Base-by-base conservation (phyloP, 1,140 invertebrate species). In the Drosophila ogumai region DNA sequence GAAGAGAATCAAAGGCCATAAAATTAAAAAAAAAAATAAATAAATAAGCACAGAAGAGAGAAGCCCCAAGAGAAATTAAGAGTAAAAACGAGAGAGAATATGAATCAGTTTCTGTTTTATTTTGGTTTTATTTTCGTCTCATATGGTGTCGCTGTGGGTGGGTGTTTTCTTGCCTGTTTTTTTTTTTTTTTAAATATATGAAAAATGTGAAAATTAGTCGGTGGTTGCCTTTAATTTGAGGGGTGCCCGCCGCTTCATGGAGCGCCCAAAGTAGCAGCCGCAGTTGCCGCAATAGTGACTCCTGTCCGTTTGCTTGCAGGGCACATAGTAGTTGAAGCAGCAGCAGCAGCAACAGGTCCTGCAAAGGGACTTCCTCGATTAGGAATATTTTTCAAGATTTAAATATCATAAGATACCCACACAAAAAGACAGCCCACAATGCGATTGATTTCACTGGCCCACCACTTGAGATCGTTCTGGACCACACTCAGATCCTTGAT, bases 231-330 rank as follows among this genome's bases (percentile, higher is more conserved):
- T 79, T 15, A 86, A 36, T 67, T 90, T 77, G 13, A 91, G 73
- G 22, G 84, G 85, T 15, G 56, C 50, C 43, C 73, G 63, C 36
- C 80, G 75, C 59, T 91, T 87, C 75, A 92, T 81, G 17, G 74
- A 75, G 13, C 91, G 80, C 5, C 91, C 91, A 73, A 90, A 92
- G 66, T 92, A 92, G 60, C 91, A 91, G 41, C 91, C 86, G 36
- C 91, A 92, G 58, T 92, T 91, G 69, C 79, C 81, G 28, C 91
- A 92, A 32, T 92, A 92, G 73, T 92, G 91, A 56, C 91, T 92
- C 25, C 85, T 75, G 65, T 92, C 91, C 12, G 85, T 92, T 60
- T 91, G 85, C 60, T 91, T 90, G 72, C 85, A 92, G 60, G 88
- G 85, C 54, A 81, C 59, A 49, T 52, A 65, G 46, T 91, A 92